Conservation (phyloP, 2,797 vertebrate genomes). For the Okamejei kenojei region DNA sequence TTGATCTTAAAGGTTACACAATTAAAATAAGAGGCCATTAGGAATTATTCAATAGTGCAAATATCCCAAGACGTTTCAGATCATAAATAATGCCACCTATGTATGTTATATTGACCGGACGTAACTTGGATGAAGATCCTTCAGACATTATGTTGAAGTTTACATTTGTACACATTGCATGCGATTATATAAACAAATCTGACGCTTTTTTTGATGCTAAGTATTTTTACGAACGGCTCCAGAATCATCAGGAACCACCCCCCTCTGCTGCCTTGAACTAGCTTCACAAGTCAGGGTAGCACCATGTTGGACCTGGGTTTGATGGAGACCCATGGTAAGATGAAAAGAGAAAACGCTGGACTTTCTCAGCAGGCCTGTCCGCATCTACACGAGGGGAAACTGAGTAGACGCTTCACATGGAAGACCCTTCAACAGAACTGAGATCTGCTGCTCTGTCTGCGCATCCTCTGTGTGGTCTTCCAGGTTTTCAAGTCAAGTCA, state of each 20-base stretch:
- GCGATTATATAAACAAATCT: slow-evolving; percentile 8
- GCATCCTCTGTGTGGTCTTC: too few species aligned
- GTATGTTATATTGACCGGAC: neutral
- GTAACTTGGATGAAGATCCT: neutral
- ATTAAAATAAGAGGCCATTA: neutral
- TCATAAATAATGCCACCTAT: neutral
- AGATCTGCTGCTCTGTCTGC: too few species aligned
- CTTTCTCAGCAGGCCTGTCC: too few species aligned
- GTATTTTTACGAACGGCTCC: neutral
- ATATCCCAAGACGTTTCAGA: neutral
- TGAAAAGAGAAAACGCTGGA: too few species aligned
- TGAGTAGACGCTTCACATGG: too few species aligned
- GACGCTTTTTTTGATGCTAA: neutral
- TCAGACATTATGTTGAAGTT: slow-evolving; percentile 9
- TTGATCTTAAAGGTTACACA: neutral
- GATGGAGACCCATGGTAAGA: too few species aligned
- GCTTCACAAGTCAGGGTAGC: neutral
- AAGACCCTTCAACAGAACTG: too few species aligned
- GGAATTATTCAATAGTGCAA: neutral
- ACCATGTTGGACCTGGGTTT: too few species aligned
- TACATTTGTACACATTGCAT: slow-evolving; percentile 3
- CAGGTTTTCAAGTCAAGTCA: too few species aligned
- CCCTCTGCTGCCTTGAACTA: neutral
- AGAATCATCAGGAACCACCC: neutral
- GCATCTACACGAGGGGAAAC: too few species aligned